Percentiles rank a stretch among this genome's conserved stretches.
phyloP scores from a whole-genome alignment of 2,888 invertebrate species.

The Xanthorhoe spadicearia region DNA sequence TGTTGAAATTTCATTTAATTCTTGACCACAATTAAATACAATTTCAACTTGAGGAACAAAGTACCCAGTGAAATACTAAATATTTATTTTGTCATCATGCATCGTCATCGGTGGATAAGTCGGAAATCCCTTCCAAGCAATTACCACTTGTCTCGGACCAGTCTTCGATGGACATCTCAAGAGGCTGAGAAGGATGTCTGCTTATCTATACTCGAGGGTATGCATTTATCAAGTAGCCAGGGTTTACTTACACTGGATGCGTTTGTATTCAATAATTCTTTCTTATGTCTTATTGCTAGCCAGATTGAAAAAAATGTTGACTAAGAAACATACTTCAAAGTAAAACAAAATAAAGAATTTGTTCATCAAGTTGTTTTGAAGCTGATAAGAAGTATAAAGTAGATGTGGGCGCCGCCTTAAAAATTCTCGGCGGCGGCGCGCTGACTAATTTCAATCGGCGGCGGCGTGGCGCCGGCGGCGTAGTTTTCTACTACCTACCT shows the following conservation, averaged over 20 bases:
- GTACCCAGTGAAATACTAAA: slow-evolving; percentile 5
- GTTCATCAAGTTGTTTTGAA: too few relatives aligned
- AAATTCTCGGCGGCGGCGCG: too few relatives aligned
- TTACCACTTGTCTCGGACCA: slow-evolving; percentile 60
- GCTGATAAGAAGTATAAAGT: too few relatives aligned
- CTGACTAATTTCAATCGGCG: too few relatives aligned
- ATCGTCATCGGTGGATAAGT: slow-evolving; percentile 36
- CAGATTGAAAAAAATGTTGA: too few relatives aligned
- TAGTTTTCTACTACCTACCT: too few relatives aligned
- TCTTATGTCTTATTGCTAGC: neutral
- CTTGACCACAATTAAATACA: neutral
- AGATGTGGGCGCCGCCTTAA: too few relatives aligned
- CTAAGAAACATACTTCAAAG: neutral
- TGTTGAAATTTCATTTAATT: too few relatives aligned
- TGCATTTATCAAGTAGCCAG: slow-evolving; percentile 57
- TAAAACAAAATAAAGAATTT: too few relatives aligned
- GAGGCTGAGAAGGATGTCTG: slow-evolving; percentile 57
- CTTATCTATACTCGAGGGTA: slow-evolving; percentile 58
- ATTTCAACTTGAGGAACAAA: slow-evolving; percentile 2
- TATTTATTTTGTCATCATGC: slow-evolving; percentile 35
- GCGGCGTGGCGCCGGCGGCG: too few relatives aligned
- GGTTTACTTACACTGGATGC: slow-evolving; percentile 46
- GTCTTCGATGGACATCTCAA: slow-evolving; percentile 58
- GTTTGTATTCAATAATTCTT: neutral
- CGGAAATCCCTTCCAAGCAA: slow-evolving; percentile 60